Percentiles rank a stretch among this genome's conserved stretches.
These are phyloP conservation scores for Chiroxiphia lanceolata DNA, from an alignment of 2,797 vertebrate genomes.

Conservation along the genomic window DNA sequence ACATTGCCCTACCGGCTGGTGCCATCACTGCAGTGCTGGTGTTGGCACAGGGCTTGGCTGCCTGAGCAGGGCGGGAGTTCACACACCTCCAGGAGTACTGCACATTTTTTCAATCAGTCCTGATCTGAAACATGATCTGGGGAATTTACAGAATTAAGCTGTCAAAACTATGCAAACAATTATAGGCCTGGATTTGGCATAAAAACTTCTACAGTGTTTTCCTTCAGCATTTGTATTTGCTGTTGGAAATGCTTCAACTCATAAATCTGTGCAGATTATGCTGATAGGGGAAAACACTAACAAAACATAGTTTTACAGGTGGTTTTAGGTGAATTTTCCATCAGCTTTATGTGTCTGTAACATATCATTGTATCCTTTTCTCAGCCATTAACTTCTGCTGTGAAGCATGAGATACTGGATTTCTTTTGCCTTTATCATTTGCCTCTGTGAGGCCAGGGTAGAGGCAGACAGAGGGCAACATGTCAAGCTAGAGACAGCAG, in stretches of 20 bases:
- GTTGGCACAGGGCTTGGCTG: rapidly evolving
- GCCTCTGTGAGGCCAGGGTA: background rate
- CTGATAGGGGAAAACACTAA: background rate
- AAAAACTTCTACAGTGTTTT: background rate
- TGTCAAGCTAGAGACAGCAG: background rate
- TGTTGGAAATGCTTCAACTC: background rate
- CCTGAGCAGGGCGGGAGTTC: background rate
- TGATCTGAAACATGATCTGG: background rate
- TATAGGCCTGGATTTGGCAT: background rate
- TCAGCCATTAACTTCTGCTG: background rate
- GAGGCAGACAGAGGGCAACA: background rate
- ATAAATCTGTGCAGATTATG: background rate
- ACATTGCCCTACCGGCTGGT: rapidly evolving
- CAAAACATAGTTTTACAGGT: slow-evolving; percentile 1
- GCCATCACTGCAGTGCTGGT: background rate
- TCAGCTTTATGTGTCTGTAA: background rate
- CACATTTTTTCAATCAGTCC: background rate
- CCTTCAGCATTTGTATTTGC: background rate
- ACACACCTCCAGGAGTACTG: background rate
- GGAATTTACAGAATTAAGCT: slow-evolving; percentile 17
- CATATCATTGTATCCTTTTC: background rate
- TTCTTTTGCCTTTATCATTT: background rate
- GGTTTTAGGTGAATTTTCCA: slow-evolving; percentile 23
- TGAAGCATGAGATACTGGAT: background rate
- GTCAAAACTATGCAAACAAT: slow-evolving; percentile 30